A percentile compares a stretch with the other conserved stretches of the same genome.
Conservation (phyloP, 2,113 vertebrate species). For the Romanogobio albipinnatus region DNA sequence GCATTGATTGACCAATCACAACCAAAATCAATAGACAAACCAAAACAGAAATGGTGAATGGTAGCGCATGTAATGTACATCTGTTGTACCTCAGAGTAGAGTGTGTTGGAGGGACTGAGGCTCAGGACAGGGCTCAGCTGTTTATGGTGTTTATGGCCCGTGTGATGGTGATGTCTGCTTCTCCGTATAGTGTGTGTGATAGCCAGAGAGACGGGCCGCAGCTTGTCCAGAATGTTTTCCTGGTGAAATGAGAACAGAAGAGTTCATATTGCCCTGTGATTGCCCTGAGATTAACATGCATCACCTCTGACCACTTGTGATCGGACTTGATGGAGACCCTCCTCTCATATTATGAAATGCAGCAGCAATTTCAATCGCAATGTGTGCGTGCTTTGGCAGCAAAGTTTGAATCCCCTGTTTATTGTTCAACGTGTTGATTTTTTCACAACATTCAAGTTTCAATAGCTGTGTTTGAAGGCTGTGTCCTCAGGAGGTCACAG, state of each 20-base stretch:
- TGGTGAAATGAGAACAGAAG: conserved; percentile 53
- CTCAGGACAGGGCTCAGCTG: conserved; percentile 82
- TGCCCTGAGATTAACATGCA: not conserved
- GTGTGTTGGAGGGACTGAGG: conserved; percentile 77
- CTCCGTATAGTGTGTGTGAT: conserved; percentile 83
- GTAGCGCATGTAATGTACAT: not conserved
- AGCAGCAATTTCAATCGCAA: no score
- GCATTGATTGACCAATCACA: not conserved
- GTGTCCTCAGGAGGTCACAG: no score
- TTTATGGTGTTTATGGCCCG: conserved; percentile 68
- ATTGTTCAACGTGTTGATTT: not conserved
- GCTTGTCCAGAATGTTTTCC: conserved; percentile 89
- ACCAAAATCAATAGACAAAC: not conserved
- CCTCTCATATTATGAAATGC: not conserved
- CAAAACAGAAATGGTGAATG: no score
- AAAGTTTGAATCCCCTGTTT: not conserved
- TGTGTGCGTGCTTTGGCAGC: no score
- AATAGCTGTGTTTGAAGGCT: no score
- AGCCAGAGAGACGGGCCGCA: conserved; percentile 84
- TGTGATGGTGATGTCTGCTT: conserved; percentile 69
- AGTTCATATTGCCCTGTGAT: not conserved
- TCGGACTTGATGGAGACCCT: not conserved
- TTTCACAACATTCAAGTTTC: not conserved
- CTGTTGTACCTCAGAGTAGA: conserved; percentile 79
- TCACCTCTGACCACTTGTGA: not conserved